Evolutionary conservation across 2,888 invertebrate genomes (phyloP), one percentile per base, ranked within the genome.

Genomic region (Torymus auratus): DNA sequence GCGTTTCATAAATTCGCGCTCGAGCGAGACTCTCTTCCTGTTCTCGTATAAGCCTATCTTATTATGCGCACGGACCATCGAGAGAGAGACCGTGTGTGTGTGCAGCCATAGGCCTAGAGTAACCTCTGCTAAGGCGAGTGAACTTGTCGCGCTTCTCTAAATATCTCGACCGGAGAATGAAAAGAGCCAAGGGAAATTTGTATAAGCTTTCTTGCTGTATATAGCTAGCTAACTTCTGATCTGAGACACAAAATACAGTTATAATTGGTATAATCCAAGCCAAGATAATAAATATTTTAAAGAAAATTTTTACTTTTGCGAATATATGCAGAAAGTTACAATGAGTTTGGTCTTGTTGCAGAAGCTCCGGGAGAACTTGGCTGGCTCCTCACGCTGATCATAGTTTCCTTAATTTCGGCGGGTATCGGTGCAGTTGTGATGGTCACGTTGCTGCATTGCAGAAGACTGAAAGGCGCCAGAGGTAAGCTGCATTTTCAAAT

Each of bases 341-440:
- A 41, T 41, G 41, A 41, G 41, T 41, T 41, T 41, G 41, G 41
- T 14, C 79, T 14, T 87, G 83, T 92, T 92, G 80, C 92, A 93
- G 93, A 92, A 89, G 91, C 92, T 86, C 93, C 93, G 77, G 93
- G 93, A 76, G 94, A 94, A 90, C 91, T 94, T 84, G 94, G 94
- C 85, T 95, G 95, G 95, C 93, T 94, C 64, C 91, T 95, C 83
- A 94, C 94, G 70, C 89, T 95, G 87, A 93, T 95, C 84, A 94
- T 95, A 89, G 95, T 95, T 83, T 95, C 95, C 53, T 90, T 95
- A 86, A 92, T 94, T 86, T 95, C 95, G 79, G 95, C 95, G 82
- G 92, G 94, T 80, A 92, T 95, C 86, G 95, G 95, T 82, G 95
- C 95, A 84, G 94, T 94, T 86, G 92, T 95, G 84, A 95, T 95